phyloP scores from a whole-genome alignment of 2,797 vertebrate genomes.

The Dryobates pubescens region DNA sequence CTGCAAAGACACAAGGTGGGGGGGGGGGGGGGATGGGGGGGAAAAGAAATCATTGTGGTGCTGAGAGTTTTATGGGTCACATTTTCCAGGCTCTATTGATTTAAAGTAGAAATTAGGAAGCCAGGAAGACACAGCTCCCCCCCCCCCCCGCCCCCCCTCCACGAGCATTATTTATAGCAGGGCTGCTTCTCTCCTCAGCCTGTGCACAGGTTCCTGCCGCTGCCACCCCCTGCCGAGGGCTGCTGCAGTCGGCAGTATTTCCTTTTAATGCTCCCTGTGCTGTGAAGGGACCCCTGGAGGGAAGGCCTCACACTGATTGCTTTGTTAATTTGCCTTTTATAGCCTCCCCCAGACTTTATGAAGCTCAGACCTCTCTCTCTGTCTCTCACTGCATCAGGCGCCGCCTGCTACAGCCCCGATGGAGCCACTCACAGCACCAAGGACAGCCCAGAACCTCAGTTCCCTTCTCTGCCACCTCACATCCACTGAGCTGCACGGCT shows the following conservation, averaged over 20 bases:
- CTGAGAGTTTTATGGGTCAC: background rate
- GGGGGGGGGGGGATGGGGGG: too few relatives aligned
- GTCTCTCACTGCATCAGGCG: background rate
- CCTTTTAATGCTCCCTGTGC: background rate
- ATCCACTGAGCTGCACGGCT: background rate
- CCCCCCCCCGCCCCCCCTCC: too few relatives aligned
- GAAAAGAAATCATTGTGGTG: background rate
- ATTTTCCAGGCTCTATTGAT: conserved; percentile 43
- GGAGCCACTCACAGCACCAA: background rate
- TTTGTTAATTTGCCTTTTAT: background rate
- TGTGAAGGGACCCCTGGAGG: background rate
- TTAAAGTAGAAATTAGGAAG: conserved; percentile 37
- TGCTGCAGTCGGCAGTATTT: background rate
- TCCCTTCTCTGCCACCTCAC: background rate
- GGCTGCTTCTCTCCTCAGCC: background rate
- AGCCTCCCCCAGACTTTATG: background rate
- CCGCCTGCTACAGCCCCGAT: background rate
- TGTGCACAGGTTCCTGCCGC: conserved; percentile 1
- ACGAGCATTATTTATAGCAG: conserved; percentile 29
- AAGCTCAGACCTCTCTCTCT: background rate
- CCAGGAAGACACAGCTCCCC: background rate
- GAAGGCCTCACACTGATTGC: background rate
- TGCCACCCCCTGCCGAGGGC: conserved; percentile 27
- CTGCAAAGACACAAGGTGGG: background rate
- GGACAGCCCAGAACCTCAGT: background rate